Conservation (phyloP, 2,113 vertebrate genomes). For the Symphodus melops region DNA sequence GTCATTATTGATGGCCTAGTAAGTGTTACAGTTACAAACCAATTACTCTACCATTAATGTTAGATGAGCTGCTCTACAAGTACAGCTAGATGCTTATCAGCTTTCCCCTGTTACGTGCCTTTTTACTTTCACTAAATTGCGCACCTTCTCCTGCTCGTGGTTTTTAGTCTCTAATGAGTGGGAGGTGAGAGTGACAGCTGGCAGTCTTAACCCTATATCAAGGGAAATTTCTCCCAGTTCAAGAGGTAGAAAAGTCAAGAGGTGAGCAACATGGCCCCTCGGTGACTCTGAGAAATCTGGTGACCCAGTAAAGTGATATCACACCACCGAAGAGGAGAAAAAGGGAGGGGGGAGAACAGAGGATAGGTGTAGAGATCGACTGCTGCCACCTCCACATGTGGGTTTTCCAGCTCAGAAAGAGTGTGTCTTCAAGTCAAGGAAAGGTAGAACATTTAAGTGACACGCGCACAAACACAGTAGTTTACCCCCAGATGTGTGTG, state of each 20-base stretch:
- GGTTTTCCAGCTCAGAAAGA: conserved; percentile 38
- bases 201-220: conserved; percentile 59
- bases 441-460: conserved; percentile 43
- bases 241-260: conserved; percentile 83
- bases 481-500: conserved; percentile 32
- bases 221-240: conserved; percentile 69
- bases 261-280: conserved; percentile 75
- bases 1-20: conserved; percentile 85
- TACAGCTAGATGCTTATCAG: conserved; percentile 79
- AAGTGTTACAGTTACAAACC: conserved; percentile 88
- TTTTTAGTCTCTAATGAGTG: conserved; percentile 63
- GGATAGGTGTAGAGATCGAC: conserved; percentile 53
- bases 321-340: conserved; percentile 53
- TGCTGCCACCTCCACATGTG: conserved; percentile 55
- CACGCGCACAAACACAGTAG: conserved; percentile 10
- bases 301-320: conserved; percentile 82
- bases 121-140: conserved; percentile 70
- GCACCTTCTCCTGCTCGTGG: conserved; percentile 44
- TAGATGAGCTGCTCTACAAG: conserved; percentile 83
- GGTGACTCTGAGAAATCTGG: conserved; percentile 82
- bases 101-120: conserved; percentile 56
- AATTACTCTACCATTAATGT: conserved; percentile 87
- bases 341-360: not conserved
- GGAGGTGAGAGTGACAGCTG: conserved; percentile 80
- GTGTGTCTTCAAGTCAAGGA: conserved; percentile 55